Base-by-base conservation (phyloP, 2,888 invertebrate species). In the Trimorus sp. region DNA sequence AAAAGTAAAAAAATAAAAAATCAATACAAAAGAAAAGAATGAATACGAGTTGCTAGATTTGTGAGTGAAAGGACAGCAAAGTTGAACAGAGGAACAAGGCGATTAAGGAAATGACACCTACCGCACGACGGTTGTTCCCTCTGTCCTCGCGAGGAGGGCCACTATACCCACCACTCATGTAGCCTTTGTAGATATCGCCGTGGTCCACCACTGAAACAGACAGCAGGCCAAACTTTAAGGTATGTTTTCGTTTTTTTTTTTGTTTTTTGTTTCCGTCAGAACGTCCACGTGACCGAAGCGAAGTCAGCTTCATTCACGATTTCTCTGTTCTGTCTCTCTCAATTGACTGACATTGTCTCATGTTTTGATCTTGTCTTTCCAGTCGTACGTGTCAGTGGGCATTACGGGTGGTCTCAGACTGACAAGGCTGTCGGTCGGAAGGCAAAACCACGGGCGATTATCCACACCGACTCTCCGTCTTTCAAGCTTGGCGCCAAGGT, bases 101-200 rank as follows among this genome's bases (percentile, higher is more conserved):
- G 82, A 63, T 79, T 71, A 83, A 87, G 88, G 89, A 88, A 87
- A 85, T 90, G 91, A 91, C 92, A 95, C 95, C 94, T 95, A 95
- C 95, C 95, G 94, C 93, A 92, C 95, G 94, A 89, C 94, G 93
- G 92, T 92, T 93, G 93, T 92, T 93, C 92, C 93, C 92, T 92
- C 94, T 94, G 93, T 94, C 94, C 93, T 94, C 94, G 93, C 93
- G 93, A 92, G 93, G 92, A 92, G 93, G 92, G 93, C 94, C 94
- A 94, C 94, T 95, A 95, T 94, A 95, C 94, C 93, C 93, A 92
- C 93, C 93, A 92, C 94, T 94, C 95, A 94, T 6, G 65, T n/a
- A 95, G 94, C 94, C 95, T 95, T 96, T 96, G 96, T 95, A 96
- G 96, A 95, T 95, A 94, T 96, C 96, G 95, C 94, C 94, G 94